phyloP scores from a whole-genome alignment of 1,140 invertebrate species.

The Hycleus cichorii region DNA sequence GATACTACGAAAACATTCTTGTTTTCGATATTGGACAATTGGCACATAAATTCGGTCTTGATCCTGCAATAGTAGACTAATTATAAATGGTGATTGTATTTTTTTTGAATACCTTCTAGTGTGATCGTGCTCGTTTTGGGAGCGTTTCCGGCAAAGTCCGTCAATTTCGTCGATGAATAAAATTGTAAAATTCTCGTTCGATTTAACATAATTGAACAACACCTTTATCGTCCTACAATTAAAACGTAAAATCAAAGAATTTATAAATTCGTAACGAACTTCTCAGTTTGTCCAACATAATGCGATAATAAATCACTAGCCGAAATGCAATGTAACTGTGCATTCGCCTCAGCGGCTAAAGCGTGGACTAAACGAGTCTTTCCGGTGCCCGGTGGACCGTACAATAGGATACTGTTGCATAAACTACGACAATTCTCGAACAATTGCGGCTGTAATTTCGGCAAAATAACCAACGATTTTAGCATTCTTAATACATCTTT shows the following conservation, averaged over 20 bases:
- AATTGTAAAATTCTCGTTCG: slow-evolving; percentile 38
- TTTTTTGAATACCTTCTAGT: slow-evolving; percentile 37
- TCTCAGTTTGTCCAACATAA: slow-evolving; percentile 53
- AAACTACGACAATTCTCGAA: slow-evolving; percentile 22
- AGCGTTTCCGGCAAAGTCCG: slow-evolving; percentile 48
- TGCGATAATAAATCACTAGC: slow-evolving; percentile 48
- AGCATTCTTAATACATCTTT: slow-evolving; percentile 16
- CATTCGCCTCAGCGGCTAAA: slow-evolving; percentile 46
- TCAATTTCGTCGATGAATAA: slow-evolving; percentile 58
- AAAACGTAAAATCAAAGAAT: neutral
- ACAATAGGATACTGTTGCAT: slow-evolving; percentile 53
- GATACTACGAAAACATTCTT: slow-evolving; percentile 46
- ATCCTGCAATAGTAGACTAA: slow-evolving; percentile 35
- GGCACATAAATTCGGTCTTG: slow-evolving; percentile 50
- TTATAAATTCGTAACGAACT: slow-evolving; percentile 39
- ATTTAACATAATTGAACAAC: slow-evolving; percentile 43
- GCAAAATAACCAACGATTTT: slow-evolving; percentile 26
- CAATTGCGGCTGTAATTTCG: slow-evolving; percentile 34
- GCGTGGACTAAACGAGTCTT: slow-evolving; percentile 60
- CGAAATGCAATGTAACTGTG: slow-evolving; percentile 48
- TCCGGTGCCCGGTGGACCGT: slow-evolving; percentile 64
- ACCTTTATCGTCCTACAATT: slow-evolving; percentile 42
- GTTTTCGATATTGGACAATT: slow-evolving; percentile 43
- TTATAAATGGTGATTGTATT: slow-evolving; percentile 12
- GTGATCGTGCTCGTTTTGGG: slow-evolving; percentile 45